Conservation (phyloP, 2,113 vertebrate species). For the Muntiacus muntjak region DNA sequence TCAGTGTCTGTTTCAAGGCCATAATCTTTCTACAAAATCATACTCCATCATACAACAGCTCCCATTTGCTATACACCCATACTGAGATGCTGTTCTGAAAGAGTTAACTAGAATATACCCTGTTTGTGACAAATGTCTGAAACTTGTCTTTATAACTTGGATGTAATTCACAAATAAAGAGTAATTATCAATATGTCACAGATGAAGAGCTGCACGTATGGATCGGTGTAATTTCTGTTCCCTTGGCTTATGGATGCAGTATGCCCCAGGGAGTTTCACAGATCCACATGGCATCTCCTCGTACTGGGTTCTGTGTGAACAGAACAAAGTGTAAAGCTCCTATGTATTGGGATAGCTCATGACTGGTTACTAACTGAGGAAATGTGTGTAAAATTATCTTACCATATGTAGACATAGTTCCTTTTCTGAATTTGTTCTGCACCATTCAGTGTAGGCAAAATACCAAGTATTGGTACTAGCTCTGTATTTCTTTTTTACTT, state of each 20-base stretch:
- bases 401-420: neutral
- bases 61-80: neutral
- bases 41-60: neutral
- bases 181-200: constrained; percentile 52
- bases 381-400: constrained; percentile 4
- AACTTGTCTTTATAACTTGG: constrained; percentile 55
- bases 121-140: constrained; percentile 48
- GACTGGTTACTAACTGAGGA: neutral
- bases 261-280: constrained; percentile 47
- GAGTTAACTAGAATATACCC: constrained; percentile 55
- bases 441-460: neutral
- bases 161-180: constrained; percentile 65
- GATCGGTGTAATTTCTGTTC: constrained; percentile 49
- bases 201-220: constrained; percentile 29
- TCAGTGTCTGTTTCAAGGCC: neutral
- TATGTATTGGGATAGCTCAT: neutral
- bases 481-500: neutral
- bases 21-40: neutral
- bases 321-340: neutral
- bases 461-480: neutral
- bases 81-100: constrained; percentile 15
- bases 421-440: constrained; percentile 27
- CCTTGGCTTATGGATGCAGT: constrained; percentile 42
- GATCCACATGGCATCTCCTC: constrained; percentile 40
- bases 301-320: constrained; percentile 20